Evolutionary conservation across 2,113 vertebrate genomes (phyloP), one percentile per base, ranked within the genome.

Genomic region (Meriones unguiculatus): DNA sequence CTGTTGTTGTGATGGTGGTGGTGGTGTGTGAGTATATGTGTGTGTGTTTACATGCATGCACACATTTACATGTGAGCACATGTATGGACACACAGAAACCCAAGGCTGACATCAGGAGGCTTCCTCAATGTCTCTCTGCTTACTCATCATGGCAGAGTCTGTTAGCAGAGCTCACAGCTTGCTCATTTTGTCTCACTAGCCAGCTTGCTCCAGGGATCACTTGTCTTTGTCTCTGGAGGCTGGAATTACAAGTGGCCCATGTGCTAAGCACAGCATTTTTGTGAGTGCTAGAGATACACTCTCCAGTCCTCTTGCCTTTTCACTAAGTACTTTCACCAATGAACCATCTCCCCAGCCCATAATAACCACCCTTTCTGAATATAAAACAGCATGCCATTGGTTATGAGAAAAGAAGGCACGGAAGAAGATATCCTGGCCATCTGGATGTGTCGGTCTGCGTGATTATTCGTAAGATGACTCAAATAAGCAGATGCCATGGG

Each of bases 401-500:
- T 95, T 28, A 32, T 78, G 24, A 93, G 14, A 94, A 94, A 97
- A 76, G 6, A 69, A 94, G 52, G 59, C 62, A 87, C 67, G 76
- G 62, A 78, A 62, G 78, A 93, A 95, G 85, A 72, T 38, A 94
- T 70, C 41, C 69, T 78, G 91, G 54, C 97, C 97, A 97, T 97
- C 95, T 98, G 97, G 92, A 65, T 89, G 77, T 65, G 50, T 64
- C 78, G 72, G 86, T 78, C 52, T 96, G 22, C 3, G 77, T 96
- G 95, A 97, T 98, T 97, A 97, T 95, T 97, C 91, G 92, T 92
- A 97, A 97, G 90, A 86, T 30, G 85, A 72, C 65, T 97, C 77
- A 97, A 98, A 98, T 96, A 98, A 97, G 93, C 91, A 98, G 91
- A 98, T 97, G 90, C 25, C 59, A 69, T 35, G 46, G 94, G 95